Conservation (phyloP, 1,140 invertebrate species). For the Steinernema khuongi region DNA sequence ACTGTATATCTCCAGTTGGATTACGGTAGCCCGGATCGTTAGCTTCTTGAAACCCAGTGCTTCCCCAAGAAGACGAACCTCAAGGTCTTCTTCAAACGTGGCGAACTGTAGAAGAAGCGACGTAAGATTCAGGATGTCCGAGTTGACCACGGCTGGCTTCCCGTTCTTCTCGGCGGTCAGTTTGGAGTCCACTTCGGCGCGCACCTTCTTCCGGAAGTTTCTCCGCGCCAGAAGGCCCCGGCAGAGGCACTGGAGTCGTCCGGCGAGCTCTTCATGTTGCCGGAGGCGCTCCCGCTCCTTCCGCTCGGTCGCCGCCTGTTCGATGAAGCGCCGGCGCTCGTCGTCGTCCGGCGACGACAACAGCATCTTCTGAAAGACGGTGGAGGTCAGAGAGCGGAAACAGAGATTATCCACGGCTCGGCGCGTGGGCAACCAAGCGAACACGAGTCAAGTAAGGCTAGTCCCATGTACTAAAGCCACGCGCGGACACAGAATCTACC, state of each 20-base stretch:
- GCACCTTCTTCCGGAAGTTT: background rate
- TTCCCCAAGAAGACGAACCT: background rate
- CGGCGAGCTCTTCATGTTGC: background rate
- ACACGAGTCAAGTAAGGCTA: background rate
- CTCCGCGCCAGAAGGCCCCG: constrained; percentile 13
- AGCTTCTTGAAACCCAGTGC: no score
- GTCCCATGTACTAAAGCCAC: no score
- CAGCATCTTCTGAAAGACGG: constrained; percentile 8
- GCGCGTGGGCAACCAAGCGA: no score
- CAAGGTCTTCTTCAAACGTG: background rate
- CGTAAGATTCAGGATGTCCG: constrained; percentile 6
- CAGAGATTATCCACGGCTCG: background rate
- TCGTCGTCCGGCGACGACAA: background rate
- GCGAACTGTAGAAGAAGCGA: background rate
- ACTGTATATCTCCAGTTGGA: no score
- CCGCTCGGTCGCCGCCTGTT: background rate
- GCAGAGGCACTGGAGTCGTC: background rate
- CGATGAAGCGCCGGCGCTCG: background rate
- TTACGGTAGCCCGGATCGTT: no score
- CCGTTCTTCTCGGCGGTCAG: constrained; percentile 21
- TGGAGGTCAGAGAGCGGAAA: background rate
- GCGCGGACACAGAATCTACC: background rate
- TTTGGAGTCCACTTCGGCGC: background rate
- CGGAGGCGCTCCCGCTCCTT: constrained; percentile 13
- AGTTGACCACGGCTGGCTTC: background rate